Evolutionary conservation across 2,797 vertebrate genomes (phyloP), one percentile per base, ranked within the genome.

Genomic region (Sphenodon punctatus): DNA sequence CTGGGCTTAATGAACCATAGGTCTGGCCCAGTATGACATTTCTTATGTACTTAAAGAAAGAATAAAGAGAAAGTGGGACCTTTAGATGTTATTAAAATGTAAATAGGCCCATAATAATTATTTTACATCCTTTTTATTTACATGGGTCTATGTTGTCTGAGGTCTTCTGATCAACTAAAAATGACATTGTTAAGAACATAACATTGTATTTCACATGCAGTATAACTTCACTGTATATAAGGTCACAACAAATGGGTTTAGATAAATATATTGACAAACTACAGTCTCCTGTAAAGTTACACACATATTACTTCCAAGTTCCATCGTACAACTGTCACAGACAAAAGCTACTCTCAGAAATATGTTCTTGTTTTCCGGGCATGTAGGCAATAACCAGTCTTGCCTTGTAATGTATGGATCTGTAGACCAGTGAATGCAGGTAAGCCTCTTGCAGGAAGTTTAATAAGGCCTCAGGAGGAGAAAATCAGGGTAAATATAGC

Each of bases 401-500:
- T 75, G 19, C 25, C 74, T 78, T 72, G 46, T 22, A 74, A 20
- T 72, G 63, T 60, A 36, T 72, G 42, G 67, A 84, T 65, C 34
- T 77, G 61, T 53, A 60, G 38, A 67, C 55, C 75, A 61, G 30
- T 78, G 38, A 77, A 13, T 36, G 38, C 61, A 53, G 25, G 6
- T 22, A n/a, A 69, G n/a, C 32, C 80, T 80, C 56, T 86, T 34
- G 10, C 48, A 69, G 74, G 38, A 58, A 59, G 41, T 60, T 65
- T 67, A 69, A 20, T 61, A 42, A 65, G 58, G 45, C 72, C 68
- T 85, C 68, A 61, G 34, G 82, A 88, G 58, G 72, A 80, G 20
- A 16, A 64, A 14, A 72, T 61, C 46, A 70, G 75, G 71, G 16
- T 13, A 83, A 69, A 84, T 69, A 1, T n/a, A 82, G 41, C 6